Percentiles rank a stretch among this genome's conserved stretches.
These are phyloP conservation scores for Pristis pectinata DNA, from an alignment of 2,797 vertebrate genomes.

Conservation along the genomic window DNA sequence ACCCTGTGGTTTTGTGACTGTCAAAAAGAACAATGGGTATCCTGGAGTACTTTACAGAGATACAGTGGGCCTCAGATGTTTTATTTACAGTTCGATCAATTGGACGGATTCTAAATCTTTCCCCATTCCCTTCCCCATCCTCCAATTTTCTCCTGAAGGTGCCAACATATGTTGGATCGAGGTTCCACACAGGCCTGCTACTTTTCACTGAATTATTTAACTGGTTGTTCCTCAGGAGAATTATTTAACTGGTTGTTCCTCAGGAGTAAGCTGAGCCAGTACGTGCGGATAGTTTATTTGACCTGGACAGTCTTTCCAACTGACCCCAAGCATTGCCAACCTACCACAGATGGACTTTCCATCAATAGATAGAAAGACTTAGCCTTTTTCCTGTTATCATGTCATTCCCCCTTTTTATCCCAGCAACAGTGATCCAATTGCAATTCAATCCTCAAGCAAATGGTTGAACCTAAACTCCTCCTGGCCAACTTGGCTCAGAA, in stretches of 20 bases:
- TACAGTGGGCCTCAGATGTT: not conserved
- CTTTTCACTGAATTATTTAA: not conserved
- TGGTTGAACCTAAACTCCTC: not conserved
- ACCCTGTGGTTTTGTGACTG: slow-evolving; percentile 12
- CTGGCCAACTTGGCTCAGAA: not conserved
- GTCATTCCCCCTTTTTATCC: not conserved
- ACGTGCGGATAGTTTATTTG: not conserved
- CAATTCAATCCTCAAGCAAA: not conserved
- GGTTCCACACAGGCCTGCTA: not conserved
- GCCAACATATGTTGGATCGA: not conserved
- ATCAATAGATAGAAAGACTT: not conserved
- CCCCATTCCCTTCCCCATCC: not conserved
- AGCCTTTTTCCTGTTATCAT: not conserved
- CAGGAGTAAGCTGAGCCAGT: not conserved
- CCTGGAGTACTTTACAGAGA: not conserved
- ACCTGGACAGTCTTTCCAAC: not conserved
- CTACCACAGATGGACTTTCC: not conserved
- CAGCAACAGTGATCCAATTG: not conserved
- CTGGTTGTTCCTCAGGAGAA: not conserved
- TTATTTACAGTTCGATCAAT: not conserved
- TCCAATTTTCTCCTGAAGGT: not conserved
- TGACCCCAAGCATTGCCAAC: not conserved
- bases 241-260: not conserved
- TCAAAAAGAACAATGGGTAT: slow-evolving; percentile 28
- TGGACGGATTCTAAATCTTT: not conserved